Evolutionary conservation across 2,797 vertebrate species (phyloP), one percentile per base, ranked within the genome.

Genomic region (Chloroceryle amazona): DNA sequence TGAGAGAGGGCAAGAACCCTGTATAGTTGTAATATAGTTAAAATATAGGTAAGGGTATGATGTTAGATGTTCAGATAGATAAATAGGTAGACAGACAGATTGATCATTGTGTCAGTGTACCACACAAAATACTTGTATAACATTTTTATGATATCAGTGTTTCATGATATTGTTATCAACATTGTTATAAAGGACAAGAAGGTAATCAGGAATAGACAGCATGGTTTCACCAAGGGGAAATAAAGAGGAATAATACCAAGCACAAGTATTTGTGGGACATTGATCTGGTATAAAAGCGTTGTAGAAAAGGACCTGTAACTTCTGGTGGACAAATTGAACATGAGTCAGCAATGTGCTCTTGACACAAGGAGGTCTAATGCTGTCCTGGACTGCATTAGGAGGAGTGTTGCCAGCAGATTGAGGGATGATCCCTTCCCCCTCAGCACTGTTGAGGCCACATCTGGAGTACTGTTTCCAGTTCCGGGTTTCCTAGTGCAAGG

Each of bases 221-320:
- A 58, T 23, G 44, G 20, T 21, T 46, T 46, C 44, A 46, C 20
- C 44, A 46, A 46, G 10, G 44, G 10, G 44, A 46, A 6, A 11
- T 13, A 18, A 74, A 49, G 12, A 62, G 8, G 11, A 67, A 67
- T 47, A 80, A 62, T 13, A 2, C 2, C 42, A 81, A 37, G 39
- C 23, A 62, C 5, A 3, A 28, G 2, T 9, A 19, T 8, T 37
- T 10, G 4, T 0, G 62, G 14, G 11, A 13, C 13, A 6, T 8
- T 1, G 3, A n/a, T 35, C 11, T 55, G 3, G n/a, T 46, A 33
- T 16, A 58, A 49, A 54, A 11, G 6, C 7, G 72, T 76, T 58
- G 22, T 31, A 63, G 47, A 35, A 91, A 42, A 52, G 12, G 5
- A 58, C 28, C 19, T 44, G 21, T 21, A 15, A 2, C 2, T 80